Conservation (phyloP, 2,888 invertebrate genomes). For the Adela reaumurella region DNA sequence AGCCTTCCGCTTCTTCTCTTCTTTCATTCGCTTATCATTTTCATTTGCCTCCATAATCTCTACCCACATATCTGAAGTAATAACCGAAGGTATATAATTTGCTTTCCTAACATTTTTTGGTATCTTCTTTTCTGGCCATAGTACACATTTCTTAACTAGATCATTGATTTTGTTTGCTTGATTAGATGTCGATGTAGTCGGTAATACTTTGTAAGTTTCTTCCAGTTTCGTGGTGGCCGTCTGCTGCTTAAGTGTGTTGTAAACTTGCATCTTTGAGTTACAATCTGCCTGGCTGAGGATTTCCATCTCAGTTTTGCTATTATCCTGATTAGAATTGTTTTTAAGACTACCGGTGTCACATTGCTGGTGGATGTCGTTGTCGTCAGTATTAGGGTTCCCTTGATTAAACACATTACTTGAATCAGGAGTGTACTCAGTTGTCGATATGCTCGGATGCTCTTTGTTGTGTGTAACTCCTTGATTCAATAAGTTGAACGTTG, state of each 20-base stretch:
- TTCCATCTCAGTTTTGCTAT: slow-evolving; percentile 1
- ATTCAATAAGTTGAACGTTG: neutral
- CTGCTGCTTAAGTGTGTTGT: neutral
- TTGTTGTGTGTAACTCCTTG: slow-evolving; percentile 1
- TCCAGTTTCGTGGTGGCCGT: neutral
- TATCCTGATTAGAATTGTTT: neutral
- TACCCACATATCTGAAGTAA: slow-evolving; percentile 6
- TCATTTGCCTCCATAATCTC: slow-evolving; percentile 5
- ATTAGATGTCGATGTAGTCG: neutral
- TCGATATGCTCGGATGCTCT: neutral
- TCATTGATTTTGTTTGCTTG: neutral
- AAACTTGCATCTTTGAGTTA: neutral
- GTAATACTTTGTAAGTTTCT: slow-evolving; percentile 1
- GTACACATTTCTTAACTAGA: slow-evolving; percentile 2
- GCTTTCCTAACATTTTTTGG: slow-evolving; percentile 2
- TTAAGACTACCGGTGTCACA: slow-evolving; percentile 1
- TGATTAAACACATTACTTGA: neutral
- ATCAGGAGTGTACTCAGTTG: slow-evolving; percentile 1
- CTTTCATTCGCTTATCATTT: slow-evolving; percentile 3
- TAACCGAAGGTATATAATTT: slow-evolving; percentile 5
- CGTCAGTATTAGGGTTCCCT: neutral
- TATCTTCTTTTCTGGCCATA: slow-evolving; percentile 4
- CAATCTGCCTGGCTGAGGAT: slow-evolving; percentile 1
- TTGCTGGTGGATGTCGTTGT: neutral
- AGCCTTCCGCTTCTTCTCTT: slow-evolving; percentile 1